Evolutionary conservation across 1,140 invertebrate genomes (phyloP).

Genomic region (Papilio aristodemus): DNA sequence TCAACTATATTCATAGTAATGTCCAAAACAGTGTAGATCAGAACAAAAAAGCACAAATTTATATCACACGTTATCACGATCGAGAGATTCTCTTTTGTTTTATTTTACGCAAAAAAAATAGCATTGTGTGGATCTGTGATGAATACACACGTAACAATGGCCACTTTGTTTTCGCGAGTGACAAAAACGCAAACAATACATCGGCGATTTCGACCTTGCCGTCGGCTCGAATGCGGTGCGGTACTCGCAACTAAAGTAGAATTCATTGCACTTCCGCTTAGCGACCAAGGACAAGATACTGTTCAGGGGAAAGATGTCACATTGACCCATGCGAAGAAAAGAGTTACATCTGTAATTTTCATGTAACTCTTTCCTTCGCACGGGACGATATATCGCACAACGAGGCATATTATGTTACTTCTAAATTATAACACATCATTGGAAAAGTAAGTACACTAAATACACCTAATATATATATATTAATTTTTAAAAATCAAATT

Average conservation of each 20-base stretch:
- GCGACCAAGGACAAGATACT: too few species aligned
- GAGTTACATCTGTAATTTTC: too few species aligned
- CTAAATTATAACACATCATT: too few species aligned
- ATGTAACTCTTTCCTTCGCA: too few species aligned
- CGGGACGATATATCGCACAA: too few species aligned
- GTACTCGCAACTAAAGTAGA: neutral
- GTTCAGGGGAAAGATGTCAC: too few species aligned
- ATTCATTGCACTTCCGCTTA: neutral
- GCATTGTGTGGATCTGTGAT: neutral
- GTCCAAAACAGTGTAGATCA: neutral
- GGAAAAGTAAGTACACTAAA: too few species aligned
- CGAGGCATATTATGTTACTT: too few species aligned
- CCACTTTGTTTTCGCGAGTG: neutral
- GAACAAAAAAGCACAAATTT: neutral
- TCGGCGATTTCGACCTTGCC: neutral
- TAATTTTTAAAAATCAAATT: too few species aligned
- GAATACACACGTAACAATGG: constrained; percentile 10
- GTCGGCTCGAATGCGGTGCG: neutral
- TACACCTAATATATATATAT: too few species aligned
- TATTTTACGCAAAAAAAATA: neutral
- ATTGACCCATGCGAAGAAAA: too few species aligned
- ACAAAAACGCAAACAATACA: constrained; percentile 9
- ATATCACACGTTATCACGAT: neutral
- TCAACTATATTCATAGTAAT: neutral
- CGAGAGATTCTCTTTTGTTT: constrained; percentile 1